Evolutionary conservation across 2,888 invertebrate species (phyloP).

Genomic region (Villa cingulata): DNA sequence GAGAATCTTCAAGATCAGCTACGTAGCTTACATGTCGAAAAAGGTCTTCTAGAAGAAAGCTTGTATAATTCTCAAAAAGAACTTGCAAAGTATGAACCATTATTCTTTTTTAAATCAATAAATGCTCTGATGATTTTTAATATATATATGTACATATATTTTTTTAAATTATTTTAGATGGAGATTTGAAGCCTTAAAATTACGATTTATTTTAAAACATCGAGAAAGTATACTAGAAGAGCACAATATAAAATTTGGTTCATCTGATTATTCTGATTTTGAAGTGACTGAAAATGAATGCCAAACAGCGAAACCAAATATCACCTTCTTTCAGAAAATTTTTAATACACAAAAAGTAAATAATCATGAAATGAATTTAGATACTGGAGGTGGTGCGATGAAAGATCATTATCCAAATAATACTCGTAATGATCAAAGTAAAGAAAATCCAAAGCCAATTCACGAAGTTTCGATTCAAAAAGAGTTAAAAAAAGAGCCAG

Average conservation of each 20-base stretch:
- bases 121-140: background rate
- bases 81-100: slow-evolving; percentile 29
- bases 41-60: slow-evolving; percentile 28
- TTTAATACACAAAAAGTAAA: background rate
- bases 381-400: no score
- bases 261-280: slow-evolving; percentile 22
- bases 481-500: no score
- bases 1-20: slow-evolving; percentile 29
- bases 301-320: slow-evolving; percentile 22
- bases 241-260: slow-evolving; percentile 27
- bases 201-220: slow-evolving; percentile 29
- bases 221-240: slow-evolving; percentile 30
- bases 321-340: slow-evolving; percentile 8
- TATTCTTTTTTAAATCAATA: background rate
- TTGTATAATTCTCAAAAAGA: slow-evolving; percentile 28
- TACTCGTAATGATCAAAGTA: background rate
- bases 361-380: background rate
- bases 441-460: no score
- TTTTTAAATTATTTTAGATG: slow-evolving; percentile 21
- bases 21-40: slow-evolving; percentile 28
- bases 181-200: slow-evolving; percentile 34
- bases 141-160: background rate
- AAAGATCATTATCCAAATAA: background rate
- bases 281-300: slow-evolving; percentile 21
- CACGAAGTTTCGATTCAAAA: no score